phyloP scores from a whole-genome alignment of 2,888 invertebrate species.

The Acanthosepion esculentum region DNA sequence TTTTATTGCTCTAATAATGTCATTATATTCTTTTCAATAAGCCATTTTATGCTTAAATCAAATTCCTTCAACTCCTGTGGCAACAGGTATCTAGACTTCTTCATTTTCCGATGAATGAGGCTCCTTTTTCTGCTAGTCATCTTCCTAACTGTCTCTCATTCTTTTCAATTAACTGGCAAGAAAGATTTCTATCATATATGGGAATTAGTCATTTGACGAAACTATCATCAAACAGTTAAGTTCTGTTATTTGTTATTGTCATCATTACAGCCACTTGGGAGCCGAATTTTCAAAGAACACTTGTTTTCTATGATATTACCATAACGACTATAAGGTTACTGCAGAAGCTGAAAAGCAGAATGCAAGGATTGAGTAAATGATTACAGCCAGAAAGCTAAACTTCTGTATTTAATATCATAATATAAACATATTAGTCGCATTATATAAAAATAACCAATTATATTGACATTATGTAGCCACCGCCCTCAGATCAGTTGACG shows the following conservation, averaged over 20 bases:
- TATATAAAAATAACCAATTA: neutral
- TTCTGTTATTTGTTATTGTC: neutral
- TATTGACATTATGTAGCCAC: neutral
- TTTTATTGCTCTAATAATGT: neutral
- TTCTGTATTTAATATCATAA: neutral
- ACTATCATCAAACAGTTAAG: neutral
- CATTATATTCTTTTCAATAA: neutral
- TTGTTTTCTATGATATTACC: neutral
- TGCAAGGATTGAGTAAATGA: neutral
- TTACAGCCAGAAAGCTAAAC: neutral
- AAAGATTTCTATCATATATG: neutral
- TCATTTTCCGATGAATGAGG: neutral
- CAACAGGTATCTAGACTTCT: neutral
- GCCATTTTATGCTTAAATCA: neutral
- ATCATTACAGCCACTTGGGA: neutral
- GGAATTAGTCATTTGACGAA: neutral
- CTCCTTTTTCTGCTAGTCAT: neutral
- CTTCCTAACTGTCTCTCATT: neutral
- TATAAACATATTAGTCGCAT: neutral
- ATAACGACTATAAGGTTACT: neutral
- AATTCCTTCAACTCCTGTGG: neutral
- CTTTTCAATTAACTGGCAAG: neutral
- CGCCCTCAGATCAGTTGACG: neutral
- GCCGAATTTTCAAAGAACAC: constrained; percentile 17
- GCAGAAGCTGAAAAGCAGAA: too few species aligned